These are phyloP conservation scores for Ibidorhyncha struthersii DNA, from an alignment of 2,113 vertebrate species.

Conservation along the genomic window DNA sequence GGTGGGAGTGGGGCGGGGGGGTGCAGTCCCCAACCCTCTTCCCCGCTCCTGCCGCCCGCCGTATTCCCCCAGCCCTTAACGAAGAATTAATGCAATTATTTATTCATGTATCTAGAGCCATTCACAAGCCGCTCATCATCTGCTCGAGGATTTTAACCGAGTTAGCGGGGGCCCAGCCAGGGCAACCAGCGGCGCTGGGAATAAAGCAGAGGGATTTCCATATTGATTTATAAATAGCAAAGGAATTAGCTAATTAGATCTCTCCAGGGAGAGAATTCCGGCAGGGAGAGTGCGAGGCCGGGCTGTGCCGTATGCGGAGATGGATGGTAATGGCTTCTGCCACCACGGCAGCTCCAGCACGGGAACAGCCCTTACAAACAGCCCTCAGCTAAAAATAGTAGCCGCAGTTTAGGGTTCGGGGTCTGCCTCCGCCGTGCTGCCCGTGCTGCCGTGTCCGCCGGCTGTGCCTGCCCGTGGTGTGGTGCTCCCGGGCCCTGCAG, in stretches of 20 bases:
- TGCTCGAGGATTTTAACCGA: background rate
- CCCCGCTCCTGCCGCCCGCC: background rate
- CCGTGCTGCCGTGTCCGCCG: background rate
- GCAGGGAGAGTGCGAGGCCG: background rate
- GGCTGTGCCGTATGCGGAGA: background rate
- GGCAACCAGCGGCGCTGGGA: background rate
- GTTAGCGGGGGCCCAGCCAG: conserved; percentile 5
- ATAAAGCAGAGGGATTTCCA: conserved; percentile 21
- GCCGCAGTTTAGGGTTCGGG: background rate
- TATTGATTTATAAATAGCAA: conserved; percentile 40
- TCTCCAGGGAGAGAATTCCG: conserved; percentile 38
- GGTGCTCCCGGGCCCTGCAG: fast-evolving
- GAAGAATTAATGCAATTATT: background rate
- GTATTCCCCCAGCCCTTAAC: background rate
- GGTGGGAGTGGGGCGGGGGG: background rate
- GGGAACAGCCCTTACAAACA: background rate
- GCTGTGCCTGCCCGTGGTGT: background rate
- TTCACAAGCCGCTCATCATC: background rate
- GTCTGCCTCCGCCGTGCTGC: background rate
- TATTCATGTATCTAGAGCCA: background rate
- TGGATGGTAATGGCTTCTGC: fast-evolving
- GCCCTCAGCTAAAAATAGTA: background rate
- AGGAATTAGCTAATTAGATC: conserved; percentile 68
- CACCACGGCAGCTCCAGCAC: fast-evolving
- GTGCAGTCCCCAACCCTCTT: background rate